Base-by-base conservation (phyloP, 2,113 vertebrate genomes). In the Podiceps cristatus region DNA sequence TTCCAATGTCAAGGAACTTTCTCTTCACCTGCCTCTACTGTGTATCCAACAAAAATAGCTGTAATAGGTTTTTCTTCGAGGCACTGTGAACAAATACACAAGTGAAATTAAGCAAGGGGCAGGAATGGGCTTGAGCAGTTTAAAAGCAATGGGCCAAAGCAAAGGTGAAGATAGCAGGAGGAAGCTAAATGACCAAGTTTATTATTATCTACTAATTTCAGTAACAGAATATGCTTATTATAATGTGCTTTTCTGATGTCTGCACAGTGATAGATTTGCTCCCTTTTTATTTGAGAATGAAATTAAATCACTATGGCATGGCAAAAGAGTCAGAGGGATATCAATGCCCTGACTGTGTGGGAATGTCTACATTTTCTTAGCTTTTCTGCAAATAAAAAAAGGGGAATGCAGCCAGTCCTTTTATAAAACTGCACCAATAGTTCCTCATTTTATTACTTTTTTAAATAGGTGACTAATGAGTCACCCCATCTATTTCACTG, bases 221-320 rank as follows among this genome's bases (percentile, higher is more conserved):
- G 58, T 64, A 82, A 76, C 58, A 91, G 31, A 88, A 82, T 50
- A 29, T 58, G 31, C 18, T 74, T 66, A 42, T 90, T 95, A 74
- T 93, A 94, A 77, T 60, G 20, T 62, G n/a, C 5, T 42, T 93
- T 92, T 94, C 44, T 95, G 50, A 91, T 90, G 89, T 96, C 90
- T 89, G 76, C 35, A 27, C 55, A 60, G 90, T 53, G 72, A 45
- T 64, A 64, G 63, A 73, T 88, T 93, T 94, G 56, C 68, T 76
- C 37, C 49, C 13, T 25, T 66, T 64, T 40, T 45, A n/a, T 79
- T 93, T 81, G 35, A 78, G 85, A 88, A 60, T 84, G 23, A 82
- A 95, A 86, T 90, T 1, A 94, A 95, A 84, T 78, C 16, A 79
- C 62, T 77, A 62, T 53, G 18, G 53, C 59, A 56, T 37, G 40